These are phyloP conservation scores for Dendrolimus pini DNA, from an alignment of 2,888 invertebrate genomes.

Conservation along the genomic window DNA sequence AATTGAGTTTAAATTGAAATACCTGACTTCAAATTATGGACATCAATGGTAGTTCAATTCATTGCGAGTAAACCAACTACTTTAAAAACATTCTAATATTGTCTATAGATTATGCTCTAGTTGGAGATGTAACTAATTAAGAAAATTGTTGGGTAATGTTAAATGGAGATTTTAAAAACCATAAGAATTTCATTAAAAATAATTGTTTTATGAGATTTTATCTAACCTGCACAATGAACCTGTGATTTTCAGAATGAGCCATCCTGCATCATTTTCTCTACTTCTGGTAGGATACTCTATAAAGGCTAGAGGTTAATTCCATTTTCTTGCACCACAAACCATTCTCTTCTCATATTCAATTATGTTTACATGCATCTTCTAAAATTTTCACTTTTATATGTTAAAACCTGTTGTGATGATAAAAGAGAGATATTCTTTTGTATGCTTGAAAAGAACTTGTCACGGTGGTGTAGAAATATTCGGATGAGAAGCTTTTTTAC, in stretches of 20 bases:
- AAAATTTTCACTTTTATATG: not conserved
- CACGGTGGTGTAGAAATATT: constrained; percentile 13
- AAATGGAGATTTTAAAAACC: too few species aligned
- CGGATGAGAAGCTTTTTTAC: constrained; percentile 23
- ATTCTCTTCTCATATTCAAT: constrained; percentile 13
- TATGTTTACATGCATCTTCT: constrained; percentile 25
- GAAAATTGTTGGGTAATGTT: too few species aligned
- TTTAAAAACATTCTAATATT: too few species aligned
- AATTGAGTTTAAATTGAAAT: too few species aligned
- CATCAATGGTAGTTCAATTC: too few species aligned
- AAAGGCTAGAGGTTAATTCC: constrained; percentile 33
- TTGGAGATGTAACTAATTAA: too few species aligned
- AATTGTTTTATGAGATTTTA: constrained; percentile 6
- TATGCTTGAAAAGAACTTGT: not conserved
- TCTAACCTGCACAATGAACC: constrained; percentile 86
- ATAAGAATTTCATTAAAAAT: too few species aligned
- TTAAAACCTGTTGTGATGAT: not conserved
- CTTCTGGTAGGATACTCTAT: constrained; percentile 34
- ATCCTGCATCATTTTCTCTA: constrained; percentile 69
- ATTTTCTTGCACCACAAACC: constrained; percentile 33
- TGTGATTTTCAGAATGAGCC: constrained; percentile 79
- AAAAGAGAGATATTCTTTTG: not conserved
- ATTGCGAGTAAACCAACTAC: too few species aligned
- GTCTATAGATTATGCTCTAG: too few species aligned
- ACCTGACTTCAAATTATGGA: too few species aligned